These are phyloP conservation scores for Pseudeuparius sepicola DNA, from an alignment of 2,888 invertebrate species.

Conservation along the genomic window DNA sequence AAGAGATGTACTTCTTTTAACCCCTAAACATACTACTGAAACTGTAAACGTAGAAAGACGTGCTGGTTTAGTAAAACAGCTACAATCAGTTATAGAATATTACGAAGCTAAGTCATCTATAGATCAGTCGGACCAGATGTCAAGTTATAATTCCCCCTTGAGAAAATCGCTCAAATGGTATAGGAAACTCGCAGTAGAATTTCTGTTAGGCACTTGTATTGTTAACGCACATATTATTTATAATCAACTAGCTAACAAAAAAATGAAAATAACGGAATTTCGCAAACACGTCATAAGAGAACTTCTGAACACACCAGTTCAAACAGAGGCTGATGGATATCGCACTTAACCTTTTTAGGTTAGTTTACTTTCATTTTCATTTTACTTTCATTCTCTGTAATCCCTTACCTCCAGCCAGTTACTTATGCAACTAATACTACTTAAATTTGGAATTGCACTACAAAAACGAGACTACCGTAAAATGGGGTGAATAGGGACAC, in stretches of 20 bases:
- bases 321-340: slow-evolving; percentile 4
- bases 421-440: too few species aligned
- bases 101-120: slow-evolving; percentile 26
- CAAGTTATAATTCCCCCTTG: slow-evolving; percentile 22
- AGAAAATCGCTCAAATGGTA: slow-evolving; percentile 26
- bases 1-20: slow-evolving; percentile 28
- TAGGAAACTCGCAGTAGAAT: slow-evolving; percentile 24
- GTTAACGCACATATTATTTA: slow-evolving; percentile 20
- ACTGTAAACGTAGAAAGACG: slow-evolving; percentile 20
- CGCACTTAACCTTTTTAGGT: too few species aligned
- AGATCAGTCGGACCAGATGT: slow-evolving; percentile 26
- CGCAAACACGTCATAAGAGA: slow-evolving; percentile 14
- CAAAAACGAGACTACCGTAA: too few species aligned
- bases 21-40: slow-evolving; percentile 26
- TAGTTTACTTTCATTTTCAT: too few species aligned
- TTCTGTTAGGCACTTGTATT: slow-evolving; percentile 18
- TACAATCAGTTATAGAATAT: slow-evolving; percentile 21
- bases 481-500: too few species aligned
- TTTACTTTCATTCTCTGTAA: too few species aligned
- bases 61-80: slow-evolving; percentile 15
- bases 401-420: too few species aligned
- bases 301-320: too few species aligned
- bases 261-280: slow-evolving; percentile 17
- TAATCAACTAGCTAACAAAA: slow-evolving; percentile 12
- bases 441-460: too few species aligned